Base-by-base conservation (phyloP, 1,140 invertebrate species). In the Drosophila ironensis region DNA sequence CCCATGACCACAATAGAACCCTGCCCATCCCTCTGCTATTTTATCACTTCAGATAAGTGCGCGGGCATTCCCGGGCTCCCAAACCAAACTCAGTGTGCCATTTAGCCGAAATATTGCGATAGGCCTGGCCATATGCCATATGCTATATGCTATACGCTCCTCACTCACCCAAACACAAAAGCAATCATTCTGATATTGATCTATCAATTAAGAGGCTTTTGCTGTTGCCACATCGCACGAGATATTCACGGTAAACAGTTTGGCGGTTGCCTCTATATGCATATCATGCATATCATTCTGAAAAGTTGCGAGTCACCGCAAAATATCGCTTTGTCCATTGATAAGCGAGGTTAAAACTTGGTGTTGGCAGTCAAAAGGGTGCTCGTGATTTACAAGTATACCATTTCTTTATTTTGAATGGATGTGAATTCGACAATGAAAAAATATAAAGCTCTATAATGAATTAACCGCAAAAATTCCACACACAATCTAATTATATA, bases 141-240 rank as follows among this genome's bases (percentile, higher is more conserved):
- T n/a, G n/a, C n/a, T n/a, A n/a, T n/a, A n/a, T n/a, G n/a, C n/a
- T n/a, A n/a, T n/a, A n/a, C n/a, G n/a, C n/a, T n/a, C n/a, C n/a
- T n/a, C n/a, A n/a, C n/a, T n/a, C n/a, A n/a, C n/a, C n/a, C 14
- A 27, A 8, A 40, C 25, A 20, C 20, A 66, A 64, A 50, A 63
- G 14, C 64, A 45, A 56, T 54, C 63, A 68, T 24, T 46, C 11
- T 40, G 42, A 46, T 54, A 81, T 72, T 59, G 68, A 82, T 76
- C 77, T 75, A 82, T 60, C 57, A 82, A 81, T 84, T 72, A 54
- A 77, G 84, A 77, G 71, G 72, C 68, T 64, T 69, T 81, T 45
- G 20, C 57, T 59, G 51, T 75, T 57, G 35, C 61, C 75, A 60
- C 56, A 67, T 35, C 0, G 24, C 53, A 27, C 42, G n/a, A 45